Evolutionary conservation across 2,888 invertebrate species (phyloP).

Genomic region (Lissonota sp.): DNA sequence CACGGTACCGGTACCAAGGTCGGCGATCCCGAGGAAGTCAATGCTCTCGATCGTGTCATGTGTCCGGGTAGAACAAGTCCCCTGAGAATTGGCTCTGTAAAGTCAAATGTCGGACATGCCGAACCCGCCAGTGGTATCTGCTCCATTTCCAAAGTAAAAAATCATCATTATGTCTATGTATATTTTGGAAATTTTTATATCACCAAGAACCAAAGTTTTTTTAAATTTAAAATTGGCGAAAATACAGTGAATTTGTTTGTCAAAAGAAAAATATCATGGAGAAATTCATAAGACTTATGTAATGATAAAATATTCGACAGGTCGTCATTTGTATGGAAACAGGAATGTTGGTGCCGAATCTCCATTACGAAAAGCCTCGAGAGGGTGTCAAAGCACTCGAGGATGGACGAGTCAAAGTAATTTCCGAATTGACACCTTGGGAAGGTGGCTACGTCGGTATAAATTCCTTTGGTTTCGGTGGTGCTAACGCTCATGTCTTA

Average conservation of each 20-base stretch:
- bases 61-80: slow-evolving; percentile 91
- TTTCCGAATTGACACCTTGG: slow-evolving; percentile 90
- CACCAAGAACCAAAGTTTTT: not conserved
- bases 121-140: slow-evolving; percentile 95
- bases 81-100: slow-evolving; percentile 94
- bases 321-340: slow-evolving; percentile 92
- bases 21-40: slow-evolving; percentile 96
- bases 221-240: not conserved
- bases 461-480: slow-evolving; percentile 97
- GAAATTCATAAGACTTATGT: not conserved
- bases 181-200: too few relatives aligned
- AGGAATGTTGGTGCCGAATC: slow-evolving; percentile 93
- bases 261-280: too few relatives aligned
- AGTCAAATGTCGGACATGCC: slow-evolving; percentile 97
- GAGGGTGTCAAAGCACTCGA: slow-evolving; percentile 87
- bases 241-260: too few relatives aligned
- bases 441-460: slow-evolving; percentile 90
- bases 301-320: slow-evolving; percentile 75
- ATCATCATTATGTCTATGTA: not conserved
- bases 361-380: slow-evolving; percentile 89
- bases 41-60: slow-evolving; percentile 92
- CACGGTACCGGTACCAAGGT: slow-evolving; percentile 92
- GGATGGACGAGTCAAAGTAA: slow-evolving; percentile 88
- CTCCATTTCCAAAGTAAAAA: slow-evolving; percentile 90
- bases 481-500: slow-evolving; percentile 92